Evolutionary conservation across 2,797 vertebrate species (phyloP), one percentile per base, ranked within the genome.

Genomic region (Sebastes nivosus): DNA sequence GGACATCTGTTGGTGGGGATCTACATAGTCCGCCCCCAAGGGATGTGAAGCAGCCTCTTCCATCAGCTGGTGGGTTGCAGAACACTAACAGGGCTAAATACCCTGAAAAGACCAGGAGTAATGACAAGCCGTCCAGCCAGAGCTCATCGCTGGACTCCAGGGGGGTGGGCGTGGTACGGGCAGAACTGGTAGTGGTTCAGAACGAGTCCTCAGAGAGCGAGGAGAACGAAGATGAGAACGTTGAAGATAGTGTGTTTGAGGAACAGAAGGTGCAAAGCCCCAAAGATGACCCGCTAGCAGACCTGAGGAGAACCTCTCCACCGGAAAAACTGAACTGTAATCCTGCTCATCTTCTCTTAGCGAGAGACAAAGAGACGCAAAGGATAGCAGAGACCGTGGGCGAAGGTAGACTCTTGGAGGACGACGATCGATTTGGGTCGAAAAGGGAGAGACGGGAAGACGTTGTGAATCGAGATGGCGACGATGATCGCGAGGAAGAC

Each of bases 141-240:
- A 80, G 74, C 61, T 78, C 91, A 18, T 76, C 86, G 2, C 77
- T 92, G 74, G 84, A 68, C 50, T 76, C 94, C 86, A 91, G 85
- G 11, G 90, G 93, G 4, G 81, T 80, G 25, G 93, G 94, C 27
- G 87, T 94, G 79, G 95, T 96, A 65, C 92, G 94, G 5, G 92
- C 95, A 5, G 97, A 97, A 77, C 89, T 97, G 59, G 94, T 97
- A 29, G 95, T 95, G 38, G 95, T 96, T 79, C 95, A 97, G 89
- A 96, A 95, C 60, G 97, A 97, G 86, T 97, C 96, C 25, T 98
- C 96, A 0, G 97, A 96, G 81, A 95, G 95, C 55, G 96, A 96
- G 4, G 95, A 95, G 46, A 93, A 92, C 4, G 95, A 95, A 18
- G 92, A 94, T 5, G 93, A 92, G 4, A 68, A 71, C 18, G 75